These are phyloP conservation scores for Sceloporus tristichus DNA, from an alignment of 2,113 vertebrate genomes.

Conservation along the genomic window DNA sequence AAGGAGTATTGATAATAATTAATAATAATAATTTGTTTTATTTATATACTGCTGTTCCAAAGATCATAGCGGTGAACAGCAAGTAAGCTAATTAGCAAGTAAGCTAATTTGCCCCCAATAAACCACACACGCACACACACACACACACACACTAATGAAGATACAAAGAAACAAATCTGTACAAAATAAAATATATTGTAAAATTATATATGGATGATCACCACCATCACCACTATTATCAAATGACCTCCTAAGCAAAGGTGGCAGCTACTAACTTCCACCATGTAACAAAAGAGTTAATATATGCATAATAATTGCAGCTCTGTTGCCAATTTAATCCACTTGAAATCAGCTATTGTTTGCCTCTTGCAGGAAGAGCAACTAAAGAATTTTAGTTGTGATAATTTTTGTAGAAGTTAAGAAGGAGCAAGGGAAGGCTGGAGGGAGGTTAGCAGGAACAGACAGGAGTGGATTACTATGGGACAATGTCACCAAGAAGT, in stretches of 20 bases:
- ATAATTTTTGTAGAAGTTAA: neutral
- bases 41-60: no score
- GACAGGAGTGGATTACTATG: conserved; percentile 48
- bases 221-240: neutral
- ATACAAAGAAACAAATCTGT: neutral
- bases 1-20: no score
- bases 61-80: no score
- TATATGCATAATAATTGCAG: conserved; percentile 22
- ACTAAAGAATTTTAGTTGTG: conserved; percentile 28
- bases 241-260: neutral
- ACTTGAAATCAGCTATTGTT: conserved; percentile 36
- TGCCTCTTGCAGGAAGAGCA: neutral
- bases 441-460: conserved; percentile 54
- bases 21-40: no score
- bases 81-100: no score
- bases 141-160: neutral
- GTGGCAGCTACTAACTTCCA: neutral
- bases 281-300: neutral
- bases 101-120: no score
- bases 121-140: neutral
- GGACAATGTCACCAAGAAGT: conserved; percentile 55
- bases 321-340: conserved; percentile 7
- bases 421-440: conserved; percentile 28
- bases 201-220: neutral
- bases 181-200: neutral